Percentiles rank a stretch among this genome's conserved stretches.
phyloP scores from a whole-genome alignment of 2,113 vertebrate species.

The Semnornis frantzii region DNA sequence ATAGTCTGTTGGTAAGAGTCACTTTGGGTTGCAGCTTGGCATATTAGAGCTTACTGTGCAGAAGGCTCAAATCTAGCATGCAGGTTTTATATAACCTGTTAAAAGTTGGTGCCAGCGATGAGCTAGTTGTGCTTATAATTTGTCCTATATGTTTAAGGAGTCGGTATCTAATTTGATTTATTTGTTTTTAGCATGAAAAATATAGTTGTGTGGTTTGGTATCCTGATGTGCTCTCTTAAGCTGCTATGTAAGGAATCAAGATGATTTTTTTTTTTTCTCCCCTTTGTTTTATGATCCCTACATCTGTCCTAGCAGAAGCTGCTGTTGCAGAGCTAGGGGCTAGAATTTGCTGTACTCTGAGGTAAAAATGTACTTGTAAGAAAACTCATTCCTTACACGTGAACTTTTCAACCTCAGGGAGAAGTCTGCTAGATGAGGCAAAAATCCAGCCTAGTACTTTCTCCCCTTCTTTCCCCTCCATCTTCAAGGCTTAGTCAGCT shows the following conservation, averaged over 20 bases:
- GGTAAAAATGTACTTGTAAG: neutral
- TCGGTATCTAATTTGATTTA: neutral
- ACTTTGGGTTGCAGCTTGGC: slow-evolving; percentile 31
- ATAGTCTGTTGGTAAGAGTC: slow-evolving; percentile 42
- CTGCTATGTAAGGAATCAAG: neutral
- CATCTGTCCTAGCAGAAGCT: neutral
- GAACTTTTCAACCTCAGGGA: neutral
- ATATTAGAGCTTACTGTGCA: neutral
- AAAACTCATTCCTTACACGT: neutral
- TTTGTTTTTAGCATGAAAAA: slow-evolving; percentile 7
- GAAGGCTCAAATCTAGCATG: neutral
- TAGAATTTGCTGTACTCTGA: neutral
- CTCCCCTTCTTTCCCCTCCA: neutral
- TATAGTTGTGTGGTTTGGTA: neutral
- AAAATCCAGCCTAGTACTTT: neutral
- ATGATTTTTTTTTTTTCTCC: neutral
- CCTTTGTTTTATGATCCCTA: neutral
- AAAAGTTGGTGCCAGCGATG: neutral
- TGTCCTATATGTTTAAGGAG: slow-evolving; percentile 1
- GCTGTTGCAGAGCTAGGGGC: neutral
- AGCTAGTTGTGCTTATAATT: neutral
- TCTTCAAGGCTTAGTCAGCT: neutral
- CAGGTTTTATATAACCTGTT: slow-evolving; percentile 37
- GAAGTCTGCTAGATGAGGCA: neutral
- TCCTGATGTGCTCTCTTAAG: neutral